Conservation (phyloP, 1,140 invertebrate species). For the Zaprionus africanus region DNA sequence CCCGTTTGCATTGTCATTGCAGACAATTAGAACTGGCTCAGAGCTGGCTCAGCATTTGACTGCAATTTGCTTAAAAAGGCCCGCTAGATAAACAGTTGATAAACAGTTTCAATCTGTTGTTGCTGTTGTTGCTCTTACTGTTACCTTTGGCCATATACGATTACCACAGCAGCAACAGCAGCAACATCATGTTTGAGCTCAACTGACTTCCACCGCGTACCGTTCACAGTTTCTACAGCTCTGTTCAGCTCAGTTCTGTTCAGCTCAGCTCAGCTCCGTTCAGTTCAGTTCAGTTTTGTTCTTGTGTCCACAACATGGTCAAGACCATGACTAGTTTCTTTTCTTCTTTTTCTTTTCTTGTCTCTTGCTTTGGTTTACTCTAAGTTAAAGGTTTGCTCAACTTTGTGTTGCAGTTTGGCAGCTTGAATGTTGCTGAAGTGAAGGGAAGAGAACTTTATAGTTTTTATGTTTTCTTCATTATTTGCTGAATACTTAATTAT, state of each 20-base stretch:
- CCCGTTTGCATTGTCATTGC: constrained; percentile 74
- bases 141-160: constrained; percentile 61
- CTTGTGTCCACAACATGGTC: constrained; percentile 41
- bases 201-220: constrained; percentile 59
- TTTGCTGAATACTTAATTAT: no score
- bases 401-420: background rate
- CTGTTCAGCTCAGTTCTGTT: constrained; percentile 26
- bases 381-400: background rate
- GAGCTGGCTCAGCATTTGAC: constrained; percentile 51
- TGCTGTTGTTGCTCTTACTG: constrained; percentile 26
- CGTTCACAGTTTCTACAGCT: constrained; percentile 34
- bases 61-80: constrained; percentile 59
- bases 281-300: constrained; percentile 29
- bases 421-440: background rate
- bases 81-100: constrained; percentile 49
- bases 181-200: constrained; percentile 17
- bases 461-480: no score
- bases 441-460: no score
- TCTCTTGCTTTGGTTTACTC: constrained; percentile 15
- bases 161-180: background rate
- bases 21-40: constrained; percentile 62
- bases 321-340: constrained; percentile 54
- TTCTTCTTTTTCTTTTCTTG: constrained; percentile 40
- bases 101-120: constrained; percentile 34
- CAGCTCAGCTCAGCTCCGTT: constrained; percentile 8